phyloP scores from a whole-genome alignment of 92 coral and sea anemone genomes.

The Siderastrea siderea region DNA sequence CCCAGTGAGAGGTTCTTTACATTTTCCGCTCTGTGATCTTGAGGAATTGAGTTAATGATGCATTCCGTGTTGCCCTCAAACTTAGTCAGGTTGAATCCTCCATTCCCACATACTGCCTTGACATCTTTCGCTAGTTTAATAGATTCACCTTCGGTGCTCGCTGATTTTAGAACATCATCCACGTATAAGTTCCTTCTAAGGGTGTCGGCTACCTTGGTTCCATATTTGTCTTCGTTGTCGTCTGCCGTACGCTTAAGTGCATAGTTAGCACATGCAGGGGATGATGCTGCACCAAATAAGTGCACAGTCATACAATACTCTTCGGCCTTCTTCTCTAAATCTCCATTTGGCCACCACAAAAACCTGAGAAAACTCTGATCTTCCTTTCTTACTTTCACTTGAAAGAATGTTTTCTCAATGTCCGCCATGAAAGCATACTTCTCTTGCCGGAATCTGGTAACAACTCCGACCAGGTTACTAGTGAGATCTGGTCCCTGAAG shows the following conservation, averaged over 20 bases:
- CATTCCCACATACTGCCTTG: slow-evolving; percentile 43
- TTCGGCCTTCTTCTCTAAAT: slow-evolving; percentile 30
- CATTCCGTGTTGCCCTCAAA: slow-evolving; percentile 50
- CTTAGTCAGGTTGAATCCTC: slow-evolving; percentile 72
- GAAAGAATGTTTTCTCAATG: slow-evolving; percentile 70
- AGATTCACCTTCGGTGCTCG: too few species aligned
- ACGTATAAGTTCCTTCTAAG: background rate
- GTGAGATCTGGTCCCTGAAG: slow-evolving; percentile 68
- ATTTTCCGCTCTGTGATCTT: slow-evolving; percentile 51
- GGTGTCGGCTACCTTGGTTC: background rate
- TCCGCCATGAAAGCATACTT: slow-evolving; percentile 65
- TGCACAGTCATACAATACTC: slow-evolving; percentile 53
- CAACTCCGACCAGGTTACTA: slow-evolving; percentile 53
- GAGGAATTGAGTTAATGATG: slow-evolving; percentile 35
- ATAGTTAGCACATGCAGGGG: background rate
- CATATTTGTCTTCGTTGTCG: background rate
- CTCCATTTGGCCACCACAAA: slow-evolving; percentile 69
- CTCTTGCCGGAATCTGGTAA: slow-evolving; percentile 69
- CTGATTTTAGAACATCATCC: too few species aligned
- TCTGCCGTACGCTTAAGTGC: background rate
- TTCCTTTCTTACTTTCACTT: slow-evolving; percentile 54
- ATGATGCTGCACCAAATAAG: slow-evolving; percentile 24
- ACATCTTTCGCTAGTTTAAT: slow-evolving; percentile 1
- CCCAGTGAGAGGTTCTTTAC: slow-evolving; percentile 45
- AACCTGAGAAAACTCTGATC: slow-evolving; percentile 60